Evolutionary conservation across 2,113 vertebrate species (phyloP).

Genomic region (Seriola dumerili): DNA sequence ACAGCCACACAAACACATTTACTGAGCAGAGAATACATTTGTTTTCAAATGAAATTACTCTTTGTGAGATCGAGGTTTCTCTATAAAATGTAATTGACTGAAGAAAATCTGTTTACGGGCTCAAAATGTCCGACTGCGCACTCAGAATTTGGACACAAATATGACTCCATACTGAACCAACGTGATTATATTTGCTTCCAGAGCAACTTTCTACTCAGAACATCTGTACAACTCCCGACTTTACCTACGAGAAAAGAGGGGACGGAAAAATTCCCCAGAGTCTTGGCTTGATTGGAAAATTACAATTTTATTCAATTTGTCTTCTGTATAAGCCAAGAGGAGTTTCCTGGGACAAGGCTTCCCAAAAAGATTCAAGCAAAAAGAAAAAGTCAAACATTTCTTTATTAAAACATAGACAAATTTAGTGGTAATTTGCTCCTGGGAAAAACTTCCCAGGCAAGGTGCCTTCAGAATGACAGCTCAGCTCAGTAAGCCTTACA

Average conservation of each 20-base stretch:
- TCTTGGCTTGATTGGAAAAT: conserved; percentile 21
- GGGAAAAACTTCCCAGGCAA: conserved; percentile 14
- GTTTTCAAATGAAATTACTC: background rate
- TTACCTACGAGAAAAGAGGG: background rate
- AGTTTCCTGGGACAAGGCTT: background rate
- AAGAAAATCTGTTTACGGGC: too few species aligned
- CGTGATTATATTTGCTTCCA: background rate
- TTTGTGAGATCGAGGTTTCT: background rate
- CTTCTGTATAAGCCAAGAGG: conserved; percentile 5
- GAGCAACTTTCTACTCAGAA: conserved; percentile 2
- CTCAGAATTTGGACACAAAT: background rate
- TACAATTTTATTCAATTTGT: conserved; percentile 19
- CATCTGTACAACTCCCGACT: conserved; percentile 2
- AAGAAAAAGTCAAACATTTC: conserved; percentile 43
- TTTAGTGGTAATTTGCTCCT: conserved; percentile 54
- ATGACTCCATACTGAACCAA: background rate
- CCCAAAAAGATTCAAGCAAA: conserved; percentile 24
- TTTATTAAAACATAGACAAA: conserved; percentile 60
- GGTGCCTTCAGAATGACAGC: conserved; percentile 53
- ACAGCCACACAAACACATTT: background rate
- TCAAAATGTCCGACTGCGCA: background rate
- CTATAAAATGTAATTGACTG: too few species aligned
- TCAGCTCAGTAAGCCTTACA: conserved; percentile 42
- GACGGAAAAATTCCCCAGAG: background rate
- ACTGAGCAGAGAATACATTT: background rate